Percentiles rank a stretch among this genome's conserved stretches.
These are phyloP conservation scores for Chrysotoxum bicinctum DNA, from an alignment of 2,888 invertebrate species.

Conservation along the genomic window DNA sequence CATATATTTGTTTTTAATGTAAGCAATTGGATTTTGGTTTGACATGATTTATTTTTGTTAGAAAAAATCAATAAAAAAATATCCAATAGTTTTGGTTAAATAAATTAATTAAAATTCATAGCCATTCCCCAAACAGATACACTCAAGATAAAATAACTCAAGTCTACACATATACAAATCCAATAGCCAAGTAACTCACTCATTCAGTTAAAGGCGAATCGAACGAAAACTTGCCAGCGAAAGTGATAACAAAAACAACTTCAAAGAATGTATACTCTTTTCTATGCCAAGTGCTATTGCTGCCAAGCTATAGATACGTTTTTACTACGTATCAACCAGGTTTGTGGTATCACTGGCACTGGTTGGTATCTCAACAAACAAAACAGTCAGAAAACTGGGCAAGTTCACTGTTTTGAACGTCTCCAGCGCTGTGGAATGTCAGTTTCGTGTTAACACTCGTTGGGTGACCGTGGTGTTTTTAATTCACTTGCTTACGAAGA, in stretches of 20 bases:
- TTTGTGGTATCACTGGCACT: conserved; percentile 17
- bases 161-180: neutral
- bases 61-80: neutral
- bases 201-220: conserved; percentile 18
- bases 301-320: neutral
- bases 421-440: conserved; percentile 61
- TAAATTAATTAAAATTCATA: conserved; percentile 1
- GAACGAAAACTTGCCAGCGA: conserved; percentile 61
- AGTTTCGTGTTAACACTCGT: conserved; percentile 68
- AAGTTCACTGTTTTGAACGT: conserved; percentile 66
- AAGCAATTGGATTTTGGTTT: neutral
- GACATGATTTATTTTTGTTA: neutral
- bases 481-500: conserved; percentile 36
- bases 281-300: neutral
- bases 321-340: conserved; percentile 20
- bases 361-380: conserved; percentile 45
- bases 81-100: neutral
- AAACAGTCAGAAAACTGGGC: conserved; percentile 55
- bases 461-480: conserved; percentile 60
- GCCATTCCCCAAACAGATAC: neutral
- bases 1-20: too few species aligned
- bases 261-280: conserved; percentile 48
- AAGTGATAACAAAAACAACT: conserved; percentile 66
- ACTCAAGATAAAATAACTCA: conserved; percentile 32
- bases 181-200: conserved; percentile 32